Base-by-base conservation (phyloP, 2,113 vertebrate species). In the Lepus europaeus region DNA sequence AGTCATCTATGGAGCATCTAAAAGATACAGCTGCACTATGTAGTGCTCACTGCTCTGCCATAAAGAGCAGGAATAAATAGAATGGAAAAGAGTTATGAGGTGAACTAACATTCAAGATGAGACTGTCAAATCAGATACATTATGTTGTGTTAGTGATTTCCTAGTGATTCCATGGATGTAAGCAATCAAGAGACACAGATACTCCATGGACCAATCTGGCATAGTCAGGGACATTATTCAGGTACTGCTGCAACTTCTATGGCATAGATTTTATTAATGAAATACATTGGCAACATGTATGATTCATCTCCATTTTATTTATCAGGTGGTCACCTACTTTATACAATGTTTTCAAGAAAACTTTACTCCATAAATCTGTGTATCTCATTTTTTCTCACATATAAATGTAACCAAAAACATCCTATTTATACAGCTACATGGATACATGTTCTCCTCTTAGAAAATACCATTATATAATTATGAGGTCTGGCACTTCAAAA, bases 381-480 rank as follows among this genome's bases (percentile, higher is more conserved):
- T 59, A 77, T 31, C 33, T 16, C 11, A 19, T 69, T 51, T 82
- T 17, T 74, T 89, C 61, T 4, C 10, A 56, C 63, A 66, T 63
- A 17, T 27, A 31, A 13, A 31, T 80, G 56, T 39, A 87, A 64
- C 31, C 33, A 64, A 17, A 11, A 13, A 64, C 9, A 53, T 80
- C 19, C 9, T 73, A 25, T 59, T 82, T 88, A 59, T 17, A 22
- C 33, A 56, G 82, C 66, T 68, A 4, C 33, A 49, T 82, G n/a
- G 45, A 20, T 59, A n/a, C 4, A 3, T 3, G 81, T 33, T 73
- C 14, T 88, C 9, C 45, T 77, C 27, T 22, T 68, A 14, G 16
- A 87, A 92, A 87, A 87, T 39, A 70, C 31, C 39, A 64, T 72
- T 74, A 17, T 56, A 33, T 59, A n/a, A 49, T 82, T 59, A 66